Conservation (phyloP, 1,140 invertebrate species). For the Portunus trituberculatus region DNA sequence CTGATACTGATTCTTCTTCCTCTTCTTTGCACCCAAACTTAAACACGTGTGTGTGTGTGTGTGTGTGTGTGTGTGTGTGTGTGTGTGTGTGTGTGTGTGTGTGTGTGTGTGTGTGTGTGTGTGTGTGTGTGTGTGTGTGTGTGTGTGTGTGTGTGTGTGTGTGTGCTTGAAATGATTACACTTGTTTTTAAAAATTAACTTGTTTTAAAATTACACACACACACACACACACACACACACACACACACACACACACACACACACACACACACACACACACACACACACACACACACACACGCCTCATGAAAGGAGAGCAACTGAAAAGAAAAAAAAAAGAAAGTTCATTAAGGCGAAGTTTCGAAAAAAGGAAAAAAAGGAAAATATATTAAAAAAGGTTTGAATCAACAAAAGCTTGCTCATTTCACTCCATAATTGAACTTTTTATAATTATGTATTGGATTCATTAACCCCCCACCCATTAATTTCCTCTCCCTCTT, state of each 20-base stretch:
- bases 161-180: background rate
- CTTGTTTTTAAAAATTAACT: background rate
- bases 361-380: background rate
- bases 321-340: background rate
- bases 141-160: slow-evolving; percentile 10
- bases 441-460: background rate
- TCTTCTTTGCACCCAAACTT: slow-evolving; percentile 25
- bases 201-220: background rate
- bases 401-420: background rate
- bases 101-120: background rate
- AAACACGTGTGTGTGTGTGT: slow-evolving; percentile 48
- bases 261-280: too few species aligned
- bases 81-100: slow-evolving; percentile 3
- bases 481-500: background rate
- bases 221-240: too few species aligned
- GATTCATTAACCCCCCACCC: background rate
- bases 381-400: background rate
- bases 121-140: background rate
- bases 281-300: too few species aligned
- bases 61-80: slow-evolving; percentile 38
- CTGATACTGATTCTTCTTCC: background rate
- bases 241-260: too few species aligned
- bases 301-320: too few species aligned
- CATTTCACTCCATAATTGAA: background rate
- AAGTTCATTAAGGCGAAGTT: background rate